Percentiles rank a stretch among this genome's conserved stretches.
Conservation (phyloP, 2,113 vertebrate species). For the Oreotrochilus melanogaster region DNA sequence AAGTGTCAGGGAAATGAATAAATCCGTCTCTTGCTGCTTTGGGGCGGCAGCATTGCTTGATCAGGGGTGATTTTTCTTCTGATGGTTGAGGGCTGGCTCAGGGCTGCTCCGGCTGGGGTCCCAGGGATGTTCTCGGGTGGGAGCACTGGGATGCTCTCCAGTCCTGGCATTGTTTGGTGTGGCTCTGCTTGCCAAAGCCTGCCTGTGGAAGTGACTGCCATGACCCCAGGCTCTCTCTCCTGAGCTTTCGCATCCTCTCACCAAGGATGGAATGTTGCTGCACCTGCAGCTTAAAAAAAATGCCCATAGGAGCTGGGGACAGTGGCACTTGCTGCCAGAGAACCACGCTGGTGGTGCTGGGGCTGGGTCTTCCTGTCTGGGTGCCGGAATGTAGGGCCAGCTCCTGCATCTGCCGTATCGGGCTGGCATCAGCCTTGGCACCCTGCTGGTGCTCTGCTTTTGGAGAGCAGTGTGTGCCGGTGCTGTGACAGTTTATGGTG, state of each 20-base stretch:
- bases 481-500: fast-evolving
- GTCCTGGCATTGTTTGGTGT: fast-evolving
- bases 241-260: neutral
- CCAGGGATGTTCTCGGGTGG: too few species aligned
- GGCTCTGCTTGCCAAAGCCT: neutral
- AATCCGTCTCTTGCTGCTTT: constrained; percentile 43
- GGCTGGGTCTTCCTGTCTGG: fast-evolving
- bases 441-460: fast-evolving
- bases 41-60: constrained; percentile 51
- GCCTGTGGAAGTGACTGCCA: neutral
- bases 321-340: fast-evolving
- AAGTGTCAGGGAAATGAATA: constrained; percentile 81
- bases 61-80: constrained; percentile 67
- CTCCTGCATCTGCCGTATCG: fast-evolving
- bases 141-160: neutral
- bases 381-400: fast-evolving
- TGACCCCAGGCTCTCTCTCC: fast-evolving
- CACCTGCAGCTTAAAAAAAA: neutral
- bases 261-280: fast-evolving
- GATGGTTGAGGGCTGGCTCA: neutral
- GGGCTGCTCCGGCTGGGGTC: neutral
- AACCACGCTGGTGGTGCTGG: fast-evolving
- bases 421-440: neutral
- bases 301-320: too few species aligned
- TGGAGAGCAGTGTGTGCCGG: fast-evolving